A percentile compares a stretch with the other conserved stretches of the same genome.
phyloP scores from a whole-genome alignment of 1,140 invertebrate species.

The Microplitis demolitor region DNA sequence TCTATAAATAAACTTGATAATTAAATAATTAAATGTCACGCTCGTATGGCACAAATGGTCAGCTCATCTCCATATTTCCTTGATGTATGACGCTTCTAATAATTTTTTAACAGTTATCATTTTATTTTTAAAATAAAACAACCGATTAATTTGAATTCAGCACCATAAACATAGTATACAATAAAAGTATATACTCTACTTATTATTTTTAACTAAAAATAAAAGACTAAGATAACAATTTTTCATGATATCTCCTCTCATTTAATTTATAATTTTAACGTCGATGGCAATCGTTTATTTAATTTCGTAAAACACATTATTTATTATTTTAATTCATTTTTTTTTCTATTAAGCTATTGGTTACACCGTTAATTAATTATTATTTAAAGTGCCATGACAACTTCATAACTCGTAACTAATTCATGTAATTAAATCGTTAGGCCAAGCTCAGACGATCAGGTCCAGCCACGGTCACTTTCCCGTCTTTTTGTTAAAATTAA shows the following conservation, averaged over 20 bases:
- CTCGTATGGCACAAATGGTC: slow-evolving; percentile 53
- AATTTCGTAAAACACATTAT: not conserved
- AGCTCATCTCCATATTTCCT: slow-evolving; percentile 36
- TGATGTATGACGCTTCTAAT: not conserved
- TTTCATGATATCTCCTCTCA: not conserved
- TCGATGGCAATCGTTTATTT: not conserved
- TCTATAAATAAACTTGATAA: slow-evolving; percentile 18
- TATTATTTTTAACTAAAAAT: too few species aligned
- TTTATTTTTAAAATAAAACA: too few species aligned
- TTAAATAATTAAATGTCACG: slow-evolving; percentile 31
- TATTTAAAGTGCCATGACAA: not conserved
- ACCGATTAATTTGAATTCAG: not conserved
- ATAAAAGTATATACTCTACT: not conserved
- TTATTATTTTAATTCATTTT: not conserved
- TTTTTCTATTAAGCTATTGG: not conserved
- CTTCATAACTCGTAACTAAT: slow-evolving; percentile 16
- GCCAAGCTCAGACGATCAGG: slow-evolving; percentile 32
- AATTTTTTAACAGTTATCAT: not conserved
- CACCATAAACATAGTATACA: not conserved
- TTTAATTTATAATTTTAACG: not conserved
- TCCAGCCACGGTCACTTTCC: not conserved
- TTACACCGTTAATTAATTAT: not conserved
- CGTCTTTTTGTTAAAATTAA: slow-evolving; percentile 40
- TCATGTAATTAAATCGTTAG: slow-evolving; percentile 31
- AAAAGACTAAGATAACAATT: too few species aligned